Evolutionary conservation across 2,113 vertebrate species (phyloP).

Genomic region (Megaceryle maxima): DNA sequence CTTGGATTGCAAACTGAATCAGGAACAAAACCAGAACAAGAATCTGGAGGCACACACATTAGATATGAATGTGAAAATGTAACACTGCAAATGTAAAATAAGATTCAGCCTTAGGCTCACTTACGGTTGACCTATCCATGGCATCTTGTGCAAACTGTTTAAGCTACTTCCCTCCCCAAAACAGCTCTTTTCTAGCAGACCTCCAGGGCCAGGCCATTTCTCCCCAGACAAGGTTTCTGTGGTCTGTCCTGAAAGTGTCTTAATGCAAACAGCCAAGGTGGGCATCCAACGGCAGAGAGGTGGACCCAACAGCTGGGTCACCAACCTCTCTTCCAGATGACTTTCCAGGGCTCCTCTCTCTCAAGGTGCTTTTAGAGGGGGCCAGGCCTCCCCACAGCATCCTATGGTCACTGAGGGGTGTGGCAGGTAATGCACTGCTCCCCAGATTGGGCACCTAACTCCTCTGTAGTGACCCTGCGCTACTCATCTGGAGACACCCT

Average conservation of each 20-base stretch:
- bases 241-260: background rate
- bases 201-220: slow-evolving; percentile 76
- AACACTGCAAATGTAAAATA: background rate
- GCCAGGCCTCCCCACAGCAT: background rate
- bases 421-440: background rate
- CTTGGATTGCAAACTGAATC: background rate
- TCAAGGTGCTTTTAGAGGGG: background rate
- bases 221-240: background rate
- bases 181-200: slow-evolving; percentile 69
- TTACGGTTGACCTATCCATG: background rate
- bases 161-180: slow-evolving; percentile 74
- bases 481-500: background rate
- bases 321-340: background rate
- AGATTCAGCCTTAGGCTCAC: background rate
- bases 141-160: background rate
- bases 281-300: background rate
- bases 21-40: background rate
- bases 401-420: too few species aligned
- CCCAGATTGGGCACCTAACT: background rate
- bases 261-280: background rate
- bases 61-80: background rate
- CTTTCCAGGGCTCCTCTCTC: background rate
- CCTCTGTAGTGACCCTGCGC: background rate
- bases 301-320: background rate
- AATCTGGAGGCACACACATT: background rate